Percentiles rank a stretch among this genome's conserved stretches.
Evolutionary conservation across 2,888 invertebrate species (phyloP).

Genomic region (Pristionchus entomophagus): DNA sequence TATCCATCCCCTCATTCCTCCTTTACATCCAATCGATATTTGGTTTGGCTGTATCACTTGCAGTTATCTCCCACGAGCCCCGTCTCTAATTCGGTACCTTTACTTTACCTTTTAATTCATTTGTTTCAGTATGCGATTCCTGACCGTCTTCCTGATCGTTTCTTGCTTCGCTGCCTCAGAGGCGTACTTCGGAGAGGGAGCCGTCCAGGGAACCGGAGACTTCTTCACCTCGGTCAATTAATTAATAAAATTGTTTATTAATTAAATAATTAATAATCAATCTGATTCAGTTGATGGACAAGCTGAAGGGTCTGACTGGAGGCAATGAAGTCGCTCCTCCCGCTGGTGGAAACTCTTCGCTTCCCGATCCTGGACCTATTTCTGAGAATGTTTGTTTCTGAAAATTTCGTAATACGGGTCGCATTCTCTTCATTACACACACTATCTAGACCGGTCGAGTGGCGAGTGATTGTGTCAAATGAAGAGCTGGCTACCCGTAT

Average conservation of each 20-base stretch:
- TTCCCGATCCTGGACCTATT: background rate
- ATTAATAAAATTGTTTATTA: no score
- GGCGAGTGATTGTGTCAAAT: no score
- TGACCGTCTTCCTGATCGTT: slow-evolving; percentile 1
- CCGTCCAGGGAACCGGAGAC: slow-evolving; percentile 22
- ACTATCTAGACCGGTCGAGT: no score
- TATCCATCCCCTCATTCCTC: background rate
- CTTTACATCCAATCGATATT: background rate
- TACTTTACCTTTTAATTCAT: no score
- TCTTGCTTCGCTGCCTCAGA: slow-evolving; percentile 21
- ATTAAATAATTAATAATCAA: background rate
- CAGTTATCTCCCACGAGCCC: no score
- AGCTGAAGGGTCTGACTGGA: slow-evolving; percentile 29
- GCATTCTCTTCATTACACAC: background rate
- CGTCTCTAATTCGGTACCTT: no score
- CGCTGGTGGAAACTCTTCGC: background rate
- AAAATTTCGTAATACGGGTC: background rate
- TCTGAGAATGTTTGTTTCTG: background rate
- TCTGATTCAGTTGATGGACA: slow-evolving; percentile 22
- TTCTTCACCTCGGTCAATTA: background rate
- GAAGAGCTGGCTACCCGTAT: no score
- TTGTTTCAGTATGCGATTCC: slow-evolving; percentile 24
- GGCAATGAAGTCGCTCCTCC: background rate
- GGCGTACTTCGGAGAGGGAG: slow-evolving; percentile 19
- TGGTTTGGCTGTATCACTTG: no score